Percentiles rank a stretch among this genome's conserved stretches.
These are phyloP conservation scores for Actinia tenebrosa DNA, from an alignment of 64 coral and sea anemone species.

Conservation along the genomic window DNA sequence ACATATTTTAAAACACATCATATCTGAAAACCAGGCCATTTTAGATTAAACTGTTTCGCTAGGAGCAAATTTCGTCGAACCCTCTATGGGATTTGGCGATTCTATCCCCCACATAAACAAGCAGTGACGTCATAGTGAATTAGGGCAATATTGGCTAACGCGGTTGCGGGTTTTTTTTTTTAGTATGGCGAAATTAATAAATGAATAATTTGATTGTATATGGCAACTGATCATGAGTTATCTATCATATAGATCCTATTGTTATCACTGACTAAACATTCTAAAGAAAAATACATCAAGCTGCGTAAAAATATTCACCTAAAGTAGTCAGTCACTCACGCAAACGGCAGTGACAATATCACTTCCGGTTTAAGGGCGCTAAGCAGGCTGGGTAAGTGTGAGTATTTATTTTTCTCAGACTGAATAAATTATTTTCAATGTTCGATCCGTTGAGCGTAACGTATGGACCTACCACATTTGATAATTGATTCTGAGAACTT, in stretches of 20 bases:
- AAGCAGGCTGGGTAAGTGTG: not conserved
- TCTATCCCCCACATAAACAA: no score
- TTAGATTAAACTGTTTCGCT: no score
- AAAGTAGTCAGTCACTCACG: not conserved
- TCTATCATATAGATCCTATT: not conserved
- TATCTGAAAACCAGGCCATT: no score
- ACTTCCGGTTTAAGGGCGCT: slow-evolving; percentile 1
- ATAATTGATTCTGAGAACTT: not conserved
- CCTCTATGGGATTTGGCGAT: no score
- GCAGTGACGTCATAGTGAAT: no score
- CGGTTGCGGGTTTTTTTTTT: no score
- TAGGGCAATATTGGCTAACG: no score
- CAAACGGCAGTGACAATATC: not conserved
- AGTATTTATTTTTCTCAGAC: not conserved
- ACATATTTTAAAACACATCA: no score
- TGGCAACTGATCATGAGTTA: not conserved
- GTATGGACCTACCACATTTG: not conserved
- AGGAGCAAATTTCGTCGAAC: no score
- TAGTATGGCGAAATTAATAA: no score
- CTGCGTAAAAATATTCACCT: not conserved
- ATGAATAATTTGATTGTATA: not conserved
- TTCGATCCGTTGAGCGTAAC: not conserved
- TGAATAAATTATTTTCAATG: not conserved
- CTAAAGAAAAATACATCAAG: not conserved
- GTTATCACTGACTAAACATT: not conserved